phyloP scores from a whole-genome alignment of 2,797 vertebrate species.

The Carduelis carduelis region DNA sequence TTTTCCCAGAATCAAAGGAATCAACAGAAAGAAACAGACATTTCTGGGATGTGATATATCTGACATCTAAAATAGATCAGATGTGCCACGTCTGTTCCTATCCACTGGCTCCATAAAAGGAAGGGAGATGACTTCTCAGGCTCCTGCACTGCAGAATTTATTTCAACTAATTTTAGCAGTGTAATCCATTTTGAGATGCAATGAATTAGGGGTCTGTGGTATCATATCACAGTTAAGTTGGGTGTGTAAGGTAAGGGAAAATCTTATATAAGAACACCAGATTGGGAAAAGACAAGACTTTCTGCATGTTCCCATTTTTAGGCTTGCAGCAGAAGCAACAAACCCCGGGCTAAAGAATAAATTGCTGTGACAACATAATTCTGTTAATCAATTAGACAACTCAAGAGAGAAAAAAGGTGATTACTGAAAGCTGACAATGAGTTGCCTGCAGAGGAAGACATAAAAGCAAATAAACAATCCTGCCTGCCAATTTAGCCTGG shows the following conservation, averaged over 20 bases:
- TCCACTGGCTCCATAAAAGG: background rate
- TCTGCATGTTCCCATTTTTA: background rate
- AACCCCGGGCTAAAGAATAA: background rate
- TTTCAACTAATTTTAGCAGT: background rate
- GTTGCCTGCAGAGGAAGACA: background rate
- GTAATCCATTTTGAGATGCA: background rate
- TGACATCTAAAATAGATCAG: conserved; percentile 16
- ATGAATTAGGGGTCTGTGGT: background rate
- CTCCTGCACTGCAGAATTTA: background rate
- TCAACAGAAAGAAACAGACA: background rate
- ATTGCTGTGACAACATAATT: conserved; percentile 38
- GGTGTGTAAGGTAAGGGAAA: background rate
- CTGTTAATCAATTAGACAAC: conserved; percentile 47
- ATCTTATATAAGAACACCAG: background rate
- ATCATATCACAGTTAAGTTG: background rate
- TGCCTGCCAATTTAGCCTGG: conserved; percentile 18
- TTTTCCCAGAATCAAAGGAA: background rate
- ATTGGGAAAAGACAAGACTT: background rate
- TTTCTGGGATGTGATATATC: background rate
- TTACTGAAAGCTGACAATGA: conserved; percentile 39
- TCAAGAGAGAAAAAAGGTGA: conserved; percentile 9
- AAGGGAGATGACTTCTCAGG: background rate
- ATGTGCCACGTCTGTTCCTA: background rate
- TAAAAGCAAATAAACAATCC: conserved; percentile 35
- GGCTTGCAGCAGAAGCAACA: background rate